A percentile compares a stretch with the other conserved stretches of the same genome.
These are phyloP conservation scores for Vulpes lagopus DNA, from an alignment of 2,113 vertebrate genomes.

Conservation along the genomic window DNA sequence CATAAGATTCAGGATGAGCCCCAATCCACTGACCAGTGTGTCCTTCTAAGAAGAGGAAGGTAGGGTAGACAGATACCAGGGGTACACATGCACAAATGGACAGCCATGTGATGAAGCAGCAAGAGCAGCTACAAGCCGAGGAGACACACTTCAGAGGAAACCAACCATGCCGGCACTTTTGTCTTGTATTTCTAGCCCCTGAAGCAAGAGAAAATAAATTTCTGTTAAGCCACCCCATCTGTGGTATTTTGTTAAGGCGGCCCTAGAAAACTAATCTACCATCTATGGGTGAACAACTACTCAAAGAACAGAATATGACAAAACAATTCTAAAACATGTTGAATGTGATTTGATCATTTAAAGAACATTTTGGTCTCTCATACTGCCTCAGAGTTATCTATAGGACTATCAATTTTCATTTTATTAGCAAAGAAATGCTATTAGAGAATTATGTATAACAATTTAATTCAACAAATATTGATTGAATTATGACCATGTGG, in stretches of 20 bases:
- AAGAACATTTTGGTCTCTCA: not conserved
- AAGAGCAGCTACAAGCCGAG: not conserved
- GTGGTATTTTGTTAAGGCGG: not conserved
- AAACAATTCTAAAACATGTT: not conserved
- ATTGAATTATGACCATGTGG: not conserved
- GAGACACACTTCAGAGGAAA: not conserved
- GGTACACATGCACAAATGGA: not conserved
- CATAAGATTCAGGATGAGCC: not conserved
- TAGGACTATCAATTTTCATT: not conserved
- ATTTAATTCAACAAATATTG: conserved; percentile 46
- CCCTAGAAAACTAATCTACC: not conserved
- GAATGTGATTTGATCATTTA: not conserved
- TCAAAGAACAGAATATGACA: not conserved
- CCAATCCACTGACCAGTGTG: not conserved
- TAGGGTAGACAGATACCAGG: not conserved
- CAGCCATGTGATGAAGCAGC: not conserved
- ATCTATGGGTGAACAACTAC: not conserved
- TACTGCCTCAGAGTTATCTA: not conserved
- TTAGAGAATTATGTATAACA: not conserved
- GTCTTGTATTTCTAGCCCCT: not conserved
- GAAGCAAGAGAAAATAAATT: not conserved
- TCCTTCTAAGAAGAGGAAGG: not conserved
- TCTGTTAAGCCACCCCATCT: not conserved
- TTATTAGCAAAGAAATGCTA: conserved; percentile 13
- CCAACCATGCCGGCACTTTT: not conserved